Evolutionary conservation across 2,113 vertebrate genomes (phyloP), one percentile per base, ranked within the genome.

Genomic region (Leptocoma aspasia): DNA sequence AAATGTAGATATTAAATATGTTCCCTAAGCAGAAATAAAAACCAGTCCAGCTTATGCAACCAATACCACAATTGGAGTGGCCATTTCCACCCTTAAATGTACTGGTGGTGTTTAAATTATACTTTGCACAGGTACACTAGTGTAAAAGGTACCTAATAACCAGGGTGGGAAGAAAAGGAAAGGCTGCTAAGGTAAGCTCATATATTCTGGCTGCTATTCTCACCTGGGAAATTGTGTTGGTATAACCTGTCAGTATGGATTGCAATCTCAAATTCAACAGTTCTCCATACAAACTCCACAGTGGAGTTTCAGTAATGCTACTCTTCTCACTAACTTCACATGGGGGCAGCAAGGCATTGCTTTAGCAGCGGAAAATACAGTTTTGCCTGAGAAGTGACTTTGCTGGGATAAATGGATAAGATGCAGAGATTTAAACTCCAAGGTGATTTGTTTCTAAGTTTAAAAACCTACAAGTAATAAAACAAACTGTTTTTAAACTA

Each of bases 311-410:
- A 61, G 4, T 10, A 63, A 15, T 0, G 3, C 33, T 86, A 15
- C 88, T 56, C 60, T 97, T 96, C 96, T 79, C 41, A 2, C 41
- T 56, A n/a, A 11, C 41, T 64, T 83, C 96, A 87, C 96, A 84
- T 1, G 95, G 95, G 95, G 96, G 96, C 96, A 96, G 95, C 73
- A 97, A 75, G 89, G 41, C 86, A 89, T 91, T 21, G 60, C 73
- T 89, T 41, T 75, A 37, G 17, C 83, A 19, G 24, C 0, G 0
- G 23, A 57, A 77, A 60, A 41, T 17, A 10, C 5, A 1, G 18
- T 53, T 76, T n/a, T 50, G 78, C 80, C 75, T 41, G 27, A 42
- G 60, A 54, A 66, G 56, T 0, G 1, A 13, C 33, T 86, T 73
- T 18, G 33, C 72, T 30, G 9, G 59, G 27, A 39, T 35, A 49